Evolutionary conservation across 2,888 invertebrate genomes (phyloP).

Genomic region (Idaea dimidiata): DNA sequence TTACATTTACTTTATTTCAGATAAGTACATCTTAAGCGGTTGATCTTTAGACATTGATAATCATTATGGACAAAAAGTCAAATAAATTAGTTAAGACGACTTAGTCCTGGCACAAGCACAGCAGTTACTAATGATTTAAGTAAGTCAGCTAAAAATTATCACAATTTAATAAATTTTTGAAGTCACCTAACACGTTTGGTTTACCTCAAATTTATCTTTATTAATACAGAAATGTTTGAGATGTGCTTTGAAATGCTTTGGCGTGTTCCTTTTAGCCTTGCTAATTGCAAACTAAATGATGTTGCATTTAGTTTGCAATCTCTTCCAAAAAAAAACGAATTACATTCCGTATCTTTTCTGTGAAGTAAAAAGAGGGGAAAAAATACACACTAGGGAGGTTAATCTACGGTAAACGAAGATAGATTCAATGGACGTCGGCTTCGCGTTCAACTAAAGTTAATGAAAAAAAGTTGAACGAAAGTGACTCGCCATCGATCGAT

Average conservation of each 20-base stretch:
- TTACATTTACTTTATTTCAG: constrained; percentile 68
- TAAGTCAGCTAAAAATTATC: constrained; percentile 69
- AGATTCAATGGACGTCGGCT: constrained; percentile 18
- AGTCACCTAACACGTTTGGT: constrained; percentile 71
- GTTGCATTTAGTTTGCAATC: too few relatives aligned
- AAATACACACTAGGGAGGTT: constrained; percentile 17
- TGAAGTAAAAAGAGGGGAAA: constrained; percentile 9
- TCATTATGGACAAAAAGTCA: constrained; percentile 55
- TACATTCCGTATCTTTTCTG: background rate
- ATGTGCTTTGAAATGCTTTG: constrained; percentile 45
- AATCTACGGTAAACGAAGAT: constrained; percentile 27
- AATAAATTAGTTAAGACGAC: constrained; percentile 67
- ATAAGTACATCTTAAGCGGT: constrained; percentile 35
- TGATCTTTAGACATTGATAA: constrained; percentile 32
- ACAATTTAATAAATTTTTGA: constrained; percentile 70
- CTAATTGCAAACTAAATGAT: too few relatives aligned
- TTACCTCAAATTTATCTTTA: constrained; percentile 60
- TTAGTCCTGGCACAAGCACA: constrained; percentile 52
- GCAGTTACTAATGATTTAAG: constrained; percentile 57
- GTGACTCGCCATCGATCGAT: background rate
- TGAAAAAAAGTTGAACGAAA: constrained; percentile 19
- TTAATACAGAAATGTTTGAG: constrained; percentile 49
- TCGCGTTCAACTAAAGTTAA: constrained; percentile 13
- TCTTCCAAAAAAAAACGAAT: background rate
- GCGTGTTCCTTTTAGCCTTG: constrained; percentile 20